Evolutionary conservation across 2,113 vertebrate genomes (phyloP), one percentile per base, ranked within the genome.

Genomic region (Oostethus manadensis): DNA sequence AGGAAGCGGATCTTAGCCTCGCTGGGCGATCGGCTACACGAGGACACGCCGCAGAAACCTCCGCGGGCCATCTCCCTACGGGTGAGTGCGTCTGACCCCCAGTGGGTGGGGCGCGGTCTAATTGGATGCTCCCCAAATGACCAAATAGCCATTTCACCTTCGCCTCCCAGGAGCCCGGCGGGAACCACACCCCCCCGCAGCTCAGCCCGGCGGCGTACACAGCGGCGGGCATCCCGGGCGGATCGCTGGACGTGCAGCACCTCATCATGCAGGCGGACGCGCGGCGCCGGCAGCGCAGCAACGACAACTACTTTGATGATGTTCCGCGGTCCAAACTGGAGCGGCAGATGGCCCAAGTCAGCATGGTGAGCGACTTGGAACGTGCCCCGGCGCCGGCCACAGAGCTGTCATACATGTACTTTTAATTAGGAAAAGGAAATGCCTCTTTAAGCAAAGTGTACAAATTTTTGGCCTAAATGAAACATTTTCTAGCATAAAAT

Each of bases 221-320:
- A 91, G 93, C 92, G 94, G 92, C 95, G 84, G 94, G 85, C 56
- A 76, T 87, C 78, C 85, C 85, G 6, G 85, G 85, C 8, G 87
- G 96, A 86, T 99, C 97, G 73, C 93, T 98, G 84, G 97, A 98
- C 94, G 94, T 98, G 84, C 95, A 96, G 87, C 97, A 99, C 89
- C 96, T 99, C 92, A 99, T 99, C 91, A 99, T 99, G 97, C 97
- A 99, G 93, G 97, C 96, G 2, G 97, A 98, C 90, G 97, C 95
- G 73, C 92, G 96, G 87, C 94, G 97, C 82, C 91, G 96, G 89
- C 94, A 97, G 86, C 92, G 97, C 92, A 93, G 94, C 92, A 97
- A 96, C 82, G 97, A 99, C 78, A 99, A 93, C 92, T 99, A 99
- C 89, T 98, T 97, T 47, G 97, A 99, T 68, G 97, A 99, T 86